Evolutionary conservation across 2,888 invertebrate genomes (phyloP), one percentile per base, ranked within the genome.

Genomic region (Hyppa rectilinea): DNA sequence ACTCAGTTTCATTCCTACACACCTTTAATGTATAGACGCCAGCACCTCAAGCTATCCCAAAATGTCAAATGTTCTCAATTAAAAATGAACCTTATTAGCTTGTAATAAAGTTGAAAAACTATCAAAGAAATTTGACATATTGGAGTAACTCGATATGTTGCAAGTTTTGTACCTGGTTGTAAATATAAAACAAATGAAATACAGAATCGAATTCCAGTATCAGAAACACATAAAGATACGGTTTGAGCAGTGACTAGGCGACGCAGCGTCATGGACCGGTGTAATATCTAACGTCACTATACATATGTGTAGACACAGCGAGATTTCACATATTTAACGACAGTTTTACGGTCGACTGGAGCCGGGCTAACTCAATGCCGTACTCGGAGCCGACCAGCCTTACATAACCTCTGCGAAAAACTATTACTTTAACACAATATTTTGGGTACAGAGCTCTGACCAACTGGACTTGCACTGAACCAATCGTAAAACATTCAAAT

Each of bases 331-430:
- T 83, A 86, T 91, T 92, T 94, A 92, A 95, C 91, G 93, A 90
- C 88, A 82, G 84, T 94, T 94, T 94, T 94, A 94, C 90, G 87
- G 87, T 78, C 87, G 90, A 85, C 90, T 88, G 94, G 93, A 93
- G 92, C 93, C 93, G 85, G 40, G 85, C 86, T 88, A 90, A 91
- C 90, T 91, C 89, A 90, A 87, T 84, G 85, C 87, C 74, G 75
- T 69, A 78, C 76, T 65, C 76, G 56, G 62, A 71, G 65, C 55
- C 61, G 80, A 65, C 80, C 80, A 81, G 47, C 40, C 34, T 82
- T 81, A 80, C 71, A 72, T 81, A 82, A 85, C 55, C 75, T 76
- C 66, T 73, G 58, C 12, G 62, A 80, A 62, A 75, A 55, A 56
- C 53, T 31, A 64, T 58, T 60, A n/a, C 52, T 55, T 14, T 40